phyloP scores from a whole-genome alignment of 35 echinoderm and acorn worm genomes.

The Eucidaris tribuloides region DNA sequence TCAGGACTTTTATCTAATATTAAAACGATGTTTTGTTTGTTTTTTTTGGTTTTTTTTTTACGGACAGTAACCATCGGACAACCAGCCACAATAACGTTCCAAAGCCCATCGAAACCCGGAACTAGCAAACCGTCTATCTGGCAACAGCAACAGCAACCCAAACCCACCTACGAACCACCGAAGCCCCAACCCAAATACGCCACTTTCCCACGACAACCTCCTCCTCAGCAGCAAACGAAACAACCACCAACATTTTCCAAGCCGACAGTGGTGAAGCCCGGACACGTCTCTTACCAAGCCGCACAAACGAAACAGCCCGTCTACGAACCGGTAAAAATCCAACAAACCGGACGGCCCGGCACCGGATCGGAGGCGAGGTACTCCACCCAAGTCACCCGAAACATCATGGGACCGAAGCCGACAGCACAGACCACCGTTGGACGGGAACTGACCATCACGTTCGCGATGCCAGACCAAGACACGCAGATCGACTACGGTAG shows the following conservation, averaged over 20 bases:
- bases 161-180: not conserved
- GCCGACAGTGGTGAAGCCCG: no score
- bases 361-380: not conserved
- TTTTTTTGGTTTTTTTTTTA: not conserved
- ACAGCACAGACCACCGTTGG: slow-evolving; percentile 16
- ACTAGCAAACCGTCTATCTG: not conserved
- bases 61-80: not conserved
- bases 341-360: not conserved
- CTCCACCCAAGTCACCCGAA: not conserved
- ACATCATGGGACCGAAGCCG: not conserved
- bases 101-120: not conserved
- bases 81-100: not conserved
- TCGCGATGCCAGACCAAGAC: slow-evolving; percentile 15
- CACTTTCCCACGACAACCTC: not conserved
- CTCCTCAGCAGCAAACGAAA: not conserved
- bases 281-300: no score
- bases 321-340: slow-evolving; percentile 23
- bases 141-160: slow-evolving; percentile 16
- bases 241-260: no score
- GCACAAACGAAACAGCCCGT: not conserved
- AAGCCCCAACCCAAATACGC: not conserved
- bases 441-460: slow-evolving; percentile 56
- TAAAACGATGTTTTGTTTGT: not conserved
- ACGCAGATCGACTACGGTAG: slow-evolving; percentile 13
- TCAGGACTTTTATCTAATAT: not conserved